These are phyloP conservation scores for Aethes cnicana DNA, from an alignment of 2,888 invertebrate species.

Conservation along the genomic window DNA sequence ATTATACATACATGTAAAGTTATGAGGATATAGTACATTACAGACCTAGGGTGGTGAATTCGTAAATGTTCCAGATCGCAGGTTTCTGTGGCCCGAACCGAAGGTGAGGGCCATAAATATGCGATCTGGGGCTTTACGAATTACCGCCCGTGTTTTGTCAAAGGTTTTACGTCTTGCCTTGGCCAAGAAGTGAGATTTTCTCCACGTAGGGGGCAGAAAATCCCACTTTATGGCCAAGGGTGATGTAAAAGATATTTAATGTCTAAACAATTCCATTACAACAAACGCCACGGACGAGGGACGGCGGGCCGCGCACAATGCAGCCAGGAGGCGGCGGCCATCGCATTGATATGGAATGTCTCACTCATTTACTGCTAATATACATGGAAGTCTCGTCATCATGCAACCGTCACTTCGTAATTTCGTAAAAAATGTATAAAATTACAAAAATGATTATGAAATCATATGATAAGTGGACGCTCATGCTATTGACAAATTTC, in stretches of 20 bases:
- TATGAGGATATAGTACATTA: conserved; percentile 22
- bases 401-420: conserved; percentile 70
- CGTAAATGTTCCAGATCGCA: too few species aligned
- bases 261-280: conserved; percentile 23
- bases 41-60: too few species aligned
- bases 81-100: too few species aligned
- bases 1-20: conserved; percentile 23
- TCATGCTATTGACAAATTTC: conserved; percentile 62
- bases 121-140: too few species aligned
- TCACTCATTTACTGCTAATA: conserved; percentile 74
- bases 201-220: too few species aligned
- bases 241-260: conserved; percentile 11
- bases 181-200: too few species aligned
- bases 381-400: conserved; percentile 59
- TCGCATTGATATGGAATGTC: conserved; percentile 81
- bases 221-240: too few species aligned
- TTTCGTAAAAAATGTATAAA: conserved; percentile 80
- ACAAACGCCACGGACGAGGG: conserved; percentile 13
- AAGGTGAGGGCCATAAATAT: too few species aligned
- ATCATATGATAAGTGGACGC: conserved; percentile 64
- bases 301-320: too few species aligned
- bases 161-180: too few species aligned
- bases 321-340: conserved; percentile 34
- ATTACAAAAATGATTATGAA: conserved; percentile 78
- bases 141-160: too few species aligned